Base-by-base conservation (phyloP, 2,797 vertebrate genomes). In the Chromis chromis region DNA sequence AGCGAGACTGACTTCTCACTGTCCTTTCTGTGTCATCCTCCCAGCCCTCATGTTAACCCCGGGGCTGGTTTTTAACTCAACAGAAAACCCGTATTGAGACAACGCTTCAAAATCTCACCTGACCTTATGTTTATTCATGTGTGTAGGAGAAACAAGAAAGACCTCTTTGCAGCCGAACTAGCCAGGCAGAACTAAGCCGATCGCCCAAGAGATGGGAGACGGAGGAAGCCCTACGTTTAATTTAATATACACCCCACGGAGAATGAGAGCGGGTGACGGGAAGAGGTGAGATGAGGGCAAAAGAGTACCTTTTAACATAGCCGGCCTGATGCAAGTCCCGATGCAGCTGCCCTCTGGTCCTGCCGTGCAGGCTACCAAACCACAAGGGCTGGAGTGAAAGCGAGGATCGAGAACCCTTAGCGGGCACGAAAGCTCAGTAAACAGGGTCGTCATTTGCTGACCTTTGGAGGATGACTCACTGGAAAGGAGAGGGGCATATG, bases 81-180 rank as follows among this genome's bases (percentile, higher is more conserved):
- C 52, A 55, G 53, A 39, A 58, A 69, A 76, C 24, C 52, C 55
- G 73, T 52, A 48, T 8, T 28, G 74, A 48, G 39, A 44, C 16
- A 16, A 31, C 3, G 5, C 44, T 79, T 69, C 49, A 70, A 60
- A 74, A 63, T 79, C 59, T 84, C 71, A 55, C 55, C 74, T 86
- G 83, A 87, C 78, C 84, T 86, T 50, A 82, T 89, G 84, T 89
- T 88, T 86, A 92, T 88, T 88, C 81, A 84, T 83, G 84, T 73
- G 81, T 83, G 74, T 62, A 59, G 68, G 59, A 65, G 78, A 87
- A 79, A 85, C 74, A 69, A 64, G 71, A 86, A 78, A 74, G 77
- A 31, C 70, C 33, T 62, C 63, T 70, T 74, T 70, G 49, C 46
- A 28, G 67, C 60, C n/a, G 28, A 85, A 56, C 58, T 46, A 72